A percentile compares a stretch with the other conserved stretches of the same genome.
phyloP scores from a whole-genome alignment of 2,797 vertebrate species.

The Tinamus major region DNA sequence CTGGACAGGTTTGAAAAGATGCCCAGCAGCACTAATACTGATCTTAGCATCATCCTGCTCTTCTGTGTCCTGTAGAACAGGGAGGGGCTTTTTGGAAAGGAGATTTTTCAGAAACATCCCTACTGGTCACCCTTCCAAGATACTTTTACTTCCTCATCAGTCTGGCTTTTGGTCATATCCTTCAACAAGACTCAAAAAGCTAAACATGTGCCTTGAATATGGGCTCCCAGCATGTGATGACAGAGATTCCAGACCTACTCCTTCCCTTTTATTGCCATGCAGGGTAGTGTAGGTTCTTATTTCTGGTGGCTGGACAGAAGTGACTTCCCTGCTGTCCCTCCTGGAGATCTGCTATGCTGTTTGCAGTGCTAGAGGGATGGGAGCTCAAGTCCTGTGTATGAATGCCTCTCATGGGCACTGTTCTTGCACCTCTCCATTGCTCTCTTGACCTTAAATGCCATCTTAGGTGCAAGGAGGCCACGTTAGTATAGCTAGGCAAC shows the following conservation, averaged over 20 bases:
- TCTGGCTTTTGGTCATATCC: background rate
- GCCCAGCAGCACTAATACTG: background rate
- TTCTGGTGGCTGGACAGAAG: background rate
- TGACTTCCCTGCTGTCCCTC: background rate
- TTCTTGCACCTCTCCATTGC: accelerated
- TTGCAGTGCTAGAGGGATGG: background rate
- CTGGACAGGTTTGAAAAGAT: background rate
- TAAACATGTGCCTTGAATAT: background rate
- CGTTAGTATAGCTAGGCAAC: background rate
- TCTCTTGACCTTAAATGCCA: background rate
- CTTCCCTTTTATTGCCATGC: background rate
- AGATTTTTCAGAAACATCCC: background rate
- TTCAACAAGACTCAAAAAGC: background rate
- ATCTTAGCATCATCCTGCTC: background rate
- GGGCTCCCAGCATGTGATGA: background rate
- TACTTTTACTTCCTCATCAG: background rate
- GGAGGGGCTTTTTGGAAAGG: background rate
- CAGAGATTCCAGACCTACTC: background rate
- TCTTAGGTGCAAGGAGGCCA: background rate
- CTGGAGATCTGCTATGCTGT: background rate
- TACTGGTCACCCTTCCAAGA: background rate
- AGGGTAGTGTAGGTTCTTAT: background rate
- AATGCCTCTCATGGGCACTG: background rate
- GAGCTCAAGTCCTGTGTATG: background rate
- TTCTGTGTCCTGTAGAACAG: background rate